phyloP scores from a whole-genome alignment of 1,140 invertebrate genomes.

The Coptotermes formosanus region DNA sequence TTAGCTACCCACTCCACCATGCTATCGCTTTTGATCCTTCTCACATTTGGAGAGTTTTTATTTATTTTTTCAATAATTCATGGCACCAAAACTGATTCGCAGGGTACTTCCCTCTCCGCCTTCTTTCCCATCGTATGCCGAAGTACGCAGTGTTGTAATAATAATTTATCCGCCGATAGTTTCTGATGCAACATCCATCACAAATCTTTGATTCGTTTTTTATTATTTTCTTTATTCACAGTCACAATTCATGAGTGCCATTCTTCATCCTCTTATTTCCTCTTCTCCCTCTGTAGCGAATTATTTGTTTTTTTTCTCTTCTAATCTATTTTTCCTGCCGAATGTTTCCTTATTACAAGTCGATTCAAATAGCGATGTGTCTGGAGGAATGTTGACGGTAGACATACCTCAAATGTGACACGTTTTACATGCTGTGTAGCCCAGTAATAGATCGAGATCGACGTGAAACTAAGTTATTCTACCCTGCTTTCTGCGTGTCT shows the following conservation, averaged over 20 bases:
- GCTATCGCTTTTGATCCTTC: neutral
- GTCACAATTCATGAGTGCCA: neutral
- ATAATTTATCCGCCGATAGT: slow-evolving; percentile 5
- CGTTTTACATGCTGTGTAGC: neutral
- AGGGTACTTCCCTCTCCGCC: no score
- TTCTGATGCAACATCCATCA: neutral
- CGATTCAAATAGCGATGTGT: neutral
- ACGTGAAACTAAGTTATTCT: no score
- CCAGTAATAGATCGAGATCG: neutral
- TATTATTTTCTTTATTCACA: slow-evolving; percentile 1
- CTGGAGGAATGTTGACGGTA: neutral
- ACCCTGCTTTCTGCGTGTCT: no score
- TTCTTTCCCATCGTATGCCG: neutral
- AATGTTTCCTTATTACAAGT: neutral
- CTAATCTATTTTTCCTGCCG: neutral
- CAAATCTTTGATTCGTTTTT: neutral
- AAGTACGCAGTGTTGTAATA: neutral
- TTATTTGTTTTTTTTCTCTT: neutral
- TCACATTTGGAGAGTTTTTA: neutral
- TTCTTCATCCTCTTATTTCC: neutral
- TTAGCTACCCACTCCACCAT: no score
- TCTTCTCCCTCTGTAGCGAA: neutral
- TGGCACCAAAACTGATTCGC: neutral
- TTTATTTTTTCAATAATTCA: neutral
- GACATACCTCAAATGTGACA: neutral